A percentile compares a stretch with the other conserved stretches of the same genome.
Conservation (phyloP, 1,140 invertebrate species). For the Aphis craccivora region DNA sequence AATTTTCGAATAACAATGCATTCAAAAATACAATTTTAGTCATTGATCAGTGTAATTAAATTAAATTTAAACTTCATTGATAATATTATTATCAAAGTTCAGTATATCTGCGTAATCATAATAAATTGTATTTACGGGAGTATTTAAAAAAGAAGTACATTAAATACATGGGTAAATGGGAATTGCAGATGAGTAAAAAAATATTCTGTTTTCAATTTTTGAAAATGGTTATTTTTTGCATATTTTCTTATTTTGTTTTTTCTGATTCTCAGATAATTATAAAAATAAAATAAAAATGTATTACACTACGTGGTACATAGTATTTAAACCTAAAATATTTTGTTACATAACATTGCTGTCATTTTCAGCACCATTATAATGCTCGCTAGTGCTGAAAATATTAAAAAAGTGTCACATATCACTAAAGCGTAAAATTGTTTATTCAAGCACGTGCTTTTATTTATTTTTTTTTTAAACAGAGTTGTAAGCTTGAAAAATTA, state of each 20-base stretch:
- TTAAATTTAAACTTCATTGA: too few species aligned
- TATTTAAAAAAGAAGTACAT: background rate
- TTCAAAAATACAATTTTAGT: too few species aligned
- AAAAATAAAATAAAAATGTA: background rate
- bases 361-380: background rate
- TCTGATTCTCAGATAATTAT: background rate
- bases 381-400: background rate
- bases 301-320: background rate
- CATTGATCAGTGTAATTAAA: too few species aligned
- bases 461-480: background rate
- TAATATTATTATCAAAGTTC: too few species aligned
- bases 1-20: too few species aligned
- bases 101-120: too few species aligned
- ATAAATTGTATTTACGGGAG: background rate
- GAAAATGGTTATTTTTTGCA: background rate
- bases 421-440: background rate
- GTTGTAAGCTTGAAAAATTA: background rate
- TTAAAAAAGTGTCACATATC: background rate
- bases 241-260: background rate
- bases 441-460: background rate
- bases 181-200: background rate
- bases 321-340: too few species aligned
- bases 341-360: background rate
- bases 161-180: background rate
- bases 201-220: background rate